Evolutionary conservation across 2,113 vertebrate genomes (phyloP), one percentile per base, ranked within the genome.

Genomic region (Empidonax traillii): DNA sequence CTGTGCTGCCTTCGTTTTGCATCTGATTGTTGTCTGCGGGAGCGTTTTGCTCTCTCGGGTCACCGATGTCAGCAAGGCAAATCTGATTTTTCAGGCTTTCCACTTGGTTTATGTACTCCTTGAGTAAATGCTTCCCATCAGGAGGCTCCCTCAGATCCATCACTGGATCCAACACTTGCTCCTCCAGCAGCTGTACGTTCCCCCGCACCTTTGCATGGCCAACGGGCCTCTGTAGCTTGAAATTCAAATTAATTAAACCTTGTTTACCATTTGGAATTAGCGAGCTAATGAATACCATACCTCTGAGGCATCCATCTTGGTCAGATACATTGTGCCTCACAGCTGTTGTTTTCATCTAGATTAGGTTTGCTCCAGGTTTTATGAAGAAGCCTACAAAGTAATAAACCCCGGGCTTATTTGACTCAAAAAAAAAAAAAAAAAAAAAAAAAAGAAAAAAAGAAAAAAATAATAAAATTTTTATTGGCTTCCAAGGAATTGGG

Each of bases 181-280:
- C 52, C 81, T 28, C 0, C 58, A 39, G 87, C 69, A 79, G 81
- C 89, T 44, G 13, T 10, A 10, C 0, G 0, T 46, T 46, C 23
- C 1, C 47, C 13, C 9, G 8, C 85, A 25, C 75, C 87, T 27
- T 31, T 21, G 77, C 46, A 1, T 59, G 94, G 43, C 94, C 92
- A 62, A 23, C 28, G 19, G 71, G 83, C 47, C 74, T 12, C 2
- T 68, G 84, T 19, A 86, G 93, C 90, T 95, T 80, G 90, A 93
- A 96, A 95, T 96, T 68, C 82, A 93, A 96, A 97, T 97, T 96
- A 97, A 97, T 97, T 96, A 97, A 96, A 96, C 83, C 73, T 96
- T 96, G 94, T 97, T 97, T 97, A 94, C 93, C 73, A 19, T 87
- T 95, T 67, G 67, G 80, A 93, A 97, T 97, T 97, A 95, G 94